Base-by-base conservation (phyloP, 2,113 vertebrate species). In the Piaya cayana region DNA sequence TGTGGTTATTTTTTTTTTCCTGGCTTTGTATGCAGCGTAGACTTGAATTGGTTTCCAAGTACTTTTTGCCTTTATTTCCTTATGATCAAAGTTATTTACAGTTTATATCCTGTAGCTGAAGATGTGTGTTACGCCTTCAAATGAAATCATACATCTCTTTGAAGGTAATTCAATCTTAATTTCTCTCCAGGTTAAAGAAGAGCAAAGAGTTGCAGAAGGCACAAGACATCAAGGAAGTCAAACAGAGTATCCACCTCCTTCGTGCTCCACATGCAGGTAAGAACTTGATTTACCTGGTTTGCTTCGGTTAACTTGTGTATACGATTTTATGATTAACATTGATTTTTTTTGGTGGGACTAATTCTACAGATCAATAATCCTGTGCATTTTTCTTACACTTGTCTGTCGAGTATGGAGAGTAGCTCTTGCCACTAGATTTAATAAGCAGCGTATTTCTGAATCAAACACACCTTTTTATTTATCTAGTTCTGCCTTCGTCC, bases 161-260 rank as follows among this genome's bases (percentile, higher is more conserved):
- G n/a, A 83, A 76, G n/a, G 20, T 65, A 74, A 56, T 64, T 13
- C 37, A 32, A 74, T 84, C 30, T 43, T 43, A 19, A 64, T 88
- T 56, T 29, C 18, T 70, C 34, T 13, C 7, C 87, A 99, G 99
- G 95, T 81, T 99, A 92, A 99, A 99, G 97, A 99, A 99, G 96
- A 98, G 98, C 95, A 99, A 99, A 97, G 98, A 99, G 90, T 93
- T 99, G 84, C 98, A 99, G 97, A 99, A 99, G 83, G 99, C 98
- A 71, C 98, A 99, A 93, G 99, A 98, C 81, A 99, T 99, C 97
- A 98, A 70, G 92, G 99, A 99, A 98, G 99, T 99, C 92, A 99
- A 99, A 96, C 99, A 99, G 93, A 99, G 98, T 74, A 99, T 99
- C 81, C 99, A 99, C 91, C 99, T 99, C 59, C 98, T 99, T 97